A percentile compares a stretch with the other conserved stretches of the same genome.
These are phyloP conservation scores for Plecotus auritus DNA, from an alignment of 2,113 vertebrate genomes.

Conservation along the genomic window DNA sequence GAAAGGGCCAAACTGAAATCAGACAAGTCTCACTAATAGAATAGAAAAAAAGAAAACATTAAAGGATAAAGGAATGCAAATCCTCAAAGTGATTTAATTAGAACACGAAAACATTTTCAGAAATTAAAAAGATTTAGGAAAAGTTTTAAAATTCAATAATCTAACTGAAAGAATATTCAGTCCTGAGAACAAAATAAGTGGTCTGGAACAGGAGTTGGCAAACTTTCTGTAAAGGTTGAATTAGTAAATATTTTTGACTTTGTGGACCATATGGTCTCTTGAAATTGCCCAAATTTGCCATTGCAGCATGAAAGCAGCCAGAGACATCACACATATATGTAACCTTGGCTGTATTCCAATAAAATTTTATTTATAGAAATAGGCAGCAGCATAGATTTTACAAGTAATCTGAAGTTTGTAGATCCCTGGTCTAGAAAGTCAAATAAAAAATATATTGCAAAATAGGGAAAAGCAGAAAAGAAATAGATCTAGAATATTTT, in stretches of 20 bases:
- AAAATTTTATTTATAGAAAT: constrained; percentile 39
- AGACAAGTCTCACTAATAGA: not conserved
- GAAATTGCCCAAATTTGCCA: not conserved
- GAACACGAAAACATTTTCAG: not conserved
- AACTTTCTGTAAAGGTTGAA: not conserved
- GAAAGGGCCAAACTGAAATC: not conserved
- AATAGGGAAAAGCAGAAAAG: not conserved
- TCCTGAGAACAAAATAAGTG: not conserved
- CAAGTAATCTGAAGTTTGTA: not conserved
- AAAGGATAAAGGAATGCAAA: not conserved
- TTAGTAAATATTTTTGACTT: not conserved
- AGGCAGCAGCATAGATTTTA: not conserved
- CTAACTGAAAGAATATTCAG: not conserved
- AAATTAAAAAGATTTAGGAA: not conserved
- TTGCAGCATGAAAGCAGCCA: not conserved
- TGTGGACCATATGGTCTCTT: not conserved
- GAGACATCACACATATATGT: not conserved
- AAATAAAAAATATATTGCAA: constrained; percentile 12
- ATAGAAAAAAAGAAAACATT: not conserved
- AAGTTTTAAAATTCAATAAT: not conserved
- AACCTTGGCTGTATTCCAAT: not conserved
- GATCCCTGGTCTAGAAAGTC: not conserved
- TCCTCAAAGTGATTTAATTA: not conserved
- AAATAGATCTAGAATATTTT: not conserved
- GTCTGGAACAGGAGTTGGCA: not conserved